phyloP scores from a whole-genome alignment of 1,140 invertebrate species.

The Delia radicum region DNA sequence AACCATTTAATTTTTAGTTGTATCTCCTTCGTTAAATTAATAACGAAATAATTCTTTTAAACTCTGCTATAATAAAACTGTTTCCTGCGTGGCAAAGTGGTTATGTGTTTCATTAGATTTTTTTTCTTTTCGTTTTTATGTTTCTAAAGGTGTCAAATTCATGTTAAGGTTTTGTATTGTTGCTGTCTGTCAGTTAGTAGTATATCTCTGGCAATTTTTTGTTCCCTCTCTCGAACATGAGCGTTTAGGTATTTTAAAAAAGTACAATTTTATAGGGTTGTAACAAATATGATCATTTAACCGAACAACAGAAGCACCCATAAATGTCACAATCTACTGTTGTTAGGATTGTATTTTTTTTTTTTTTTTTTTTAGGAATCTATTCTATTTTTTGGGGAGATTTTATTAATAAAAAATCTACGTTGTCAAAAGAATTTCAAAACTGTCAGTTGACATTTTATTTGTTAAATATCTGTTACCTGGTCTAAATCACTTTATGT shows the following conservation, averaged over 20 bases:
- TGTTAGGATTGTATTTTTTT: background rate
- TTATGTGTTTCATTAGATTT: background rate
- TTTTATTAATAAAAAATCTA: too few species aligned
- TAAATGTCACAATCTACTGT: slow-evolving; percentile 16
- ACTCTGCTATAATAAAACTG: too few species aligned
- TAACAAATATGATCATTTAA: slow-evolving; percentile 2
- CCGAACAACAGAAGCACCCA: slow-evolving; percentile 5
- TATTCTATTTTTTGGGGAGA: too few species aligned
- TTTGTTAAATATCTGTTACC: slow-evolving; percentile 1
- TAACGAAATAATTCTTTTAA: too few species aligned
- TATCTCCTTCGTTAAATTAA: too few species aligned
- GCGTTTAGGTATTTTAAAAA: background rate
- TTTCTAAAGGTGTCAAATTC: slow-evolving; percentile 5
- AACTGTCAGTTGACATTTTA: background rate
- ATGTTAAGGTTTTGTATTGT: slow-evolving; percentile 2
- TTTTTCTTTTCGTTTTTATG: background rate
- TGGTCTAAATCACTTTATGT: background rate
- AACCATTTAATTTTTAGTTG: too few species aligned
- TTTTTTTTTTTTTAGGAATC: background rate
- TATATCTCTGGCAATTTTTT: background rate
- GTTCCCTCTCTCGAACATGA: background rate
- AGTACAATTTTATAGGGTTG: background rate
- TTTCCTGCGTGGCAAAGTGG: slow-evolving; percentile 1
- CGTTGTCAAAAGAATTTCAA: background rate
- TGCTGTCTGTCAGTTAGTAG: background rate